Percentiles rank a stretch among this genome's conserved stretches.
These are phyloP conservation scores for Papilio gigon DNA, from an alignment of 2,888 invertebrate species.

Conservation along the genomic window DNA sequence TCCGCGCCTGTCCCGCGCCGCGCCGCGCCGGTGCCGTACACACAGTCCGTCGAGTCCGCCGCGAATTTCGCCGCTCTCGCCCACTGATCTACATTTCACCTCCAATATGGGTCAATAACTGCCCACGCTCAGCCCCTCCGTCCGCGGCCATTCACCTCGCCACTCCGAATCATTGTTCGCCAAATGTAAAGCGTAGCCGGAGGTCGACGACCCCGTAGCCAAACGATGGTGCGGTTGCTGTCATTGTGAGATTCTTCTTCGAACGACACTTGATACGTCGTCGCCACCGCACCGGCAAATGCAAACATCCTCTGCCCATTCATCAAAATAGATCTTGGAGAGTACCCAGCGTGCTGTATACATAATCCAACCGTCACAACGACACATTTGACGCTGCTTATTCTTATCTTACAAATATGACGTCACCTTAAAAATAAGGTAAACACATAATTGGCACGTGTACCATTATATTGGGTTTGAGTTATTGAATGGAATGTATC, in stretches of 20 bases:
- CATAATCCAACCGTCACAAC: conserved; percentile 18
- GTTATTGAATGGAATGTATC: neutral
- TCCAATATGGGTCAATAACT: conserved; percentile 83
- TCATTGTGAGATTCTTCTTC: conserved; percentile 70
- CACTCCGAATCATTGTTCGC: conserved; percentile 82
- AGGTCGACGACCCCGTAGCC: conserved; percentile 67
- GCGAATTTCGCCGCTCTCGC: conserved; percentile 81
- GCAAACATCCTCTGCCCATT: conserved; percentile 67
- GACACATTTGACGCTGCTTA: neutral
- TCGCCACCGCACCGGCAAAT: conserved; percentile 60
- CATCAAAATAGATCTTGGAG: conserved; percentile 38
- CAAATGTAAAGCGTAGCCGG: conserved; percentile 77
- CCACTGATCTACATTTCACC: conserved; percentile 84
- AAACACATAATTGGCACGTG: neutral
- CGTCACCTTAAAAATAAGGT: neutral
- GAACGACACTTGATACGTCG: conserved; percentile 75
- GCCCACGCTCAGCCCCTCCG: conserved; percentile 81
- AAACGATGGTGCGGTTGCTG: conserved; percentile 67
- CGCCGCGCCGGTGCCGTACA: conserved; percentile 48
- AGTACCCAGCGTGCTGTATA: conserved; percentile 12
- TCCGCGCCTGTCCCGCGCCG: conserved; percentile 52
- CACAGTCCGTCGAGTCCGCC: conserved; percentile 59
- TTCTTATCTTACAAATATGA: conserved; percentile 15
- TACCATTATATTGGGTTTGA: neutral
- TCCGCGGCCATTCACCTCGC: conserved; percentile 80